Evolutionary conservation across 2,113 vertebrate species (phyloP).

Genomic region (Hypomesus transpacificus): DNA sequence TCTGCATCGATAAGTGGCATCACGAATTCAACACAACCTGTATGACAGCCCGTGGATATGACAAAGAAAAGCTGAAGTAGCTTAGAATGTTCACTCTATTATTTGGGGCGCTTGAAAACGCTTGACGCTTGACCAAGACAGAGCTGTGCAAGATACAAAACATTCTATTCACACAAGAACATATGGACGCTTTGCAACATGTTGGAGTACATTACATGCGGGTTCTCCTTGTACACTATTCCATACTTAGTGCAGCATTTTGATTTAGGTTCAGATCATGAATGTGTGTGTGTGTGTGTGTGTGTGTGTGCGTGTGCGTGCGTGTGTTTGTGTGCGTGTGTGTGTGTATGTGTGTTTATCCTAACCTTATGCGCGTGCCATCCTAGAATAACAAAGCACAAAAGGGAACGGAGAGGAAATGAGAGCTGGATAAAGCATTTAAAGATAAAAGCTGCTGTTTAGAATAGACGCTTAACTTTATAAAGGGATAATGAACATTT

Average conservation of each 20-base stretch:
- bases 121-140: slow-evolving; percentile 51
- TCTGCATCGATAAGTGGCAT: slow-evolving; percentile 66
- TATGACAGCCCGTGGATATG: slow-evolving; percentile 61
- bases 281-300: neutral
- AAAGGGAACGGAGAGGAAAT: slow-evolving; percentile 60
- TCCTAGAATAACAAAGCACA: slow-evolving; percentile 54
- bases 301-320: slow-evolving; percentile 1
- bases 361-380: slow-evolving; percentile 44
- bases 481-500: slow-evolving; percentile 57
- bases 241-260: neutral
- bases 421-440: slow-evolving; percentile 56
- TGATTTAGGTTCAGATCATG: neutral
- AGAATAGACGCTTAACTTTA: slow-evolving; percentile 55
- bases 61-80: slow-evolving; percentile 57
- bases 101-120: slow-evolving; percentile 43
- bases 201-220: neutral
- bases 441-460: slow-evolving; percentile 58
- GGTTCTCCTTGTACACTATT: neutral
- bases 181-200: slow-evolving; percentile 30
- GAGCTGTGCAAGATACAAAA: slow-evolving; percentile 47
- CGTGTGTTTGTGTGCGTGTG: slow-evolving; percentile 1
- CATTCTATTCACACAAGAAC: slow-evolving; percentile 26
- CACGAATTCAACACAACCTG: slow-evolving; percentile 70
- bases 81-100: slow-evolving; percentile 43
- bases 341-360: slow-evolving; percentile 17